phyloP scores from a whole-genome alignment of 2,797 vertebrate species.

The Thunnus albacares region DNA sequence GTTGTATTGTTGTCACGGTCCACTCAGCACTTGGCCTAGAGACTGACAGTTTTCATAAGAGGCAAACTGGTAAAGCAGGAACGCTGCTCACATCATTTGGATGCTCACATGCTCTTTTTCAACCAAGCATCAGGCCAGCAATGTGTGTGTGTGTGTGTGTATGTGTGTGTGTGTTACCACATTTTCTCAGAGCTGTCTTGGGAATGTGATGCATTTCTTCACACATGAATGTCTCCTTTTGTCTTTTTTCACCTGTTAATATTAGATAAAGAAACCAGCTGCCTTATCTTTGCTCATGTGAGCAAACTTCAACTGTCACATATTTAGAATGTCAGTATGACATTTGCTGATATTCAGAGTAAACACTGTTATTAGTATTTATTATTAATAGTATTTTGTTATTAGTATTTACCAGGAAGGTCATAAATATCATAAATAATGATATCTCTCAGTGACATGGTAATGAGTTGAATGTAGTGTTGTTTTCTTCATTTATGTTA shows the following conservation, averaged over 20 bases:
- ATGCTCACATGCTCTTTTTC: neutral
- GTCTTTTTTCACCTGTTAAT: constrained; percentile 13
- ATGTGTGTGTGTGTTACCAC: constrained; percentile 2
- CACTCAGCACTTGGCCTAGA: too few relatives aligned
- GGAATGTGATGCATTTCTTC: constrained; percentile 37
- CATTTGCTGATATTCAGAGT: neutral
- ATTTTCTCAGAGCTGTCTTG: neutral
- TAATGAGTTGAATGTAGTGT: too few relatives aligned
- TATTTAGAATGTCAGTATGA: neutral
- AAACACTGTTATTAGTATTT: neutral
- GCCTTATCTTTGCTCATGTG: constrained; percentile 4
- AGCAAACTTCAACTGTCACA: constrained; percentile 3
- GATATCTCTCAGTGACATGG: too few relatives aligned
- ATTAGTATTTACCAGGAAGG: neutral
- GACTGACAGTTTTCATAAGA: too few relatives aligned
- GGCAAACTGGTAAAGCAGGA: constrained; percentile 17
- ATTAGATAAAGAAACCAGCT: constrained; percentile 15
- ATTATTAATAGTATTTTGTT: too few relatives aligned
- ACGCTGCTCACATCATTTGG: neutral
- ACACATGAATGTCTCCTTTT: neutral
- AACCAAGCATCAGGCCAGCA: neutral
- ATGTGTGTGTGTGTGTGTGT: constrained; percentile 17
- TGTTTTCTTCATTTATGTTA: too few relatives aligned
- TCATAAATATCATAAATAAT: too few relatives aligned
- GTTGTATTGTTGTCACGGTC: too few relatives aligned